Percentiles rank a stretch among this genome's conserved stretches.
Evolutionary conservation across 2,888 invertebrate genomes (phyloP).

Genomic region (Sesamia inferens): DNA sequence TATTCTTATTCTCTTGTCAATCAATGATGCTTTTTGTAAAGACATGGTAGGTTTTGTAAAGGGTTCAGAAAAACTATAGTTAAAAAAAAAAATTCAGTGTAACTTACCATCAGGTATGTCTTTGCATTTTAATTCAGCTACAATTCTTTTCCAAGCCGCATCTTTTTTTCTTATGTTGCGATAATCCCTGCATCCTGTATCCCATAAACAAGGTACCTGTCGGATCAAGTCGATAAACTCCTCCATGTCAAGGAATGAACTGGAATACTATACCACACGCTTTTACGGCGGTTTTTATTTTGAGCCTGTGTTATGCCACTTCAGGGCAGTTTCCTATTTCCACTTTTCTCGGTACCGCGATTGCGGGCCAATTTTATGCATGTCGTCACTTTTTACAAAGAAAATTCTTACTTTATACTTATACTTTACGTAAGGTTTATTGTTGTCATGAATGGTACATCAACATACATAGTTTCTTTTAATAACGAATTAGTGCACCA

Average conservation of each 20-base stretch:
- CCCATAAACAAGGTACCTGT: conserved; percentile 63
- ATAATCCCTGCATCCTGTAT: conserved; percentile 60
- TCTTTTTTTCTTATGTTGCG: conserved; percentile 62
- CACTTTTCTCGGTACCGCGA: too few relatives aligned
- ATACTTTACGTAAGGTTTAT: conserved; percentile 16
- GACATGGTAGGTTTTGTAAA: too few relatives aligned
- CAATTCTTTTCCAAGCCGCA: conserved; percentile 61
- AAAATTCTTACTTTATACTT: neutral
- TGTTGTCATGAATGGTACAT: neutral
- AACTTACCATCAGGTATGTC: conserved; percentile 61
- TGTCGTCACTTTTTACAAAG: neutral
- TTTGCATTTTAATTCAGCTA: conserved; percentile 59
- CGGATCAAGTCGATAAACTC: conserved; percentile 60
- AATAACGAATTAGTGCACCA: neutral
- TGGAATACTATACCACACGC: neutral
- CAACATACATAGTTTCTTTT: neutral
- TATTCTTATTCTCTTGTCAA: too few relatives aligned
- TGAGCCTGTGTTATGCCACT: too few relatives aligned
- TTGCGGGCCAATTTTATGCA: too few relatives aligned
- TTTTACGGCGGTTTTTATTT: neutral
- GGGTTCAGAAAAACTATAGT: neutral
- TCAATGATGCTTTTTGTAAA: neutral
- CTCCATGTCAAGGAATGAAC: conserved; percentile 45
- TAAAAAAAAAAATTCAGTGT: neutral
- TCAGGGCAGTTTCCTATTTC: too few relatives aligned